Evolutionary conservation across 2,797 vertebrate genomes (phyloP), one percentile per base, ranked within the genome.

Genomic region (Phataginus tetradactyla): DNA sequence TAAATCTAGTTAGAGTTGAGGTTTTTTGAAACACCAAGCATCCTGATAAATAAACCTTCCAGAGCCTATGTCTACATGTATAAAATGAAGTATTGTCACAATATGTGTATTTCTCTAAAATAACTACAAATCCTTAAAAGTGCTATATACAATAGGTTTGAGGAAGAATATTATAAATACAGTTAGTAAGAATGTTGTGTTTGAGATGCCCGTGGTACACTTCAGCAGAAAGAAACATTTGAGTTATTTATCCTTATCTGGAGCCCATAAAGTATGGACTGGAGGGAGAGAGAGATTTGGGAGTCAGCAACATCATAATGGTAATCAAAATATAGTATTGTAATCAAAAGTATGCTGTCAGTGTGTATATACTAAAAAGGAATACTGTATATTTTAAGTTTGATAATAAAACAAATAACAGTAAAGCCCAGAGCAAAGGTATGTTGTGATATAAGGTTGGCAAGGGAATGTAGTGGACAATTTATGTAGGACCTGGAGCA

Each of bases 61-160:
- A 29, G 29, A 49, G n/a, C 15, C 32, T 42, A 0, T 75, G 91
- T 94, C 61, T 81, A 68, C 49, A 63, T 57, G 11, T 80, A 1
- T 66, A 88, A 64, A 86, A 79, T 69, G 34, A 94, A 86, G 3
- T 68, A 72, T 68, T 86, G 20, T 68, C 81, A 74, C 63, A 86
- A 64, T 39, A 79, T n/a, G 59, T 68, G 4, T 2, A 63, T 84
- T 63, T 83, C 11, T 20, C 25, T 57, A 83, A 95, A 85, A 83
- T 94, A 68, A 83, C 34, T 72, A 63, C 3, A 86, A 49, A 68
- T 61, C 12, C 20, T 80, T 91, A 37, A 86, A 89, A 81, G 13
- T 71, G 53, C 37, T 69, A 9, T 45, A 42, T 86, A 37, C 21
- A 25, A 3, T 25, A 42, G 27, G 7, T 66, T 63, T 92, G 51